Conservation (phyloP, 2,797 vertebrate genomes). For the Staurois parvus region DNA sequence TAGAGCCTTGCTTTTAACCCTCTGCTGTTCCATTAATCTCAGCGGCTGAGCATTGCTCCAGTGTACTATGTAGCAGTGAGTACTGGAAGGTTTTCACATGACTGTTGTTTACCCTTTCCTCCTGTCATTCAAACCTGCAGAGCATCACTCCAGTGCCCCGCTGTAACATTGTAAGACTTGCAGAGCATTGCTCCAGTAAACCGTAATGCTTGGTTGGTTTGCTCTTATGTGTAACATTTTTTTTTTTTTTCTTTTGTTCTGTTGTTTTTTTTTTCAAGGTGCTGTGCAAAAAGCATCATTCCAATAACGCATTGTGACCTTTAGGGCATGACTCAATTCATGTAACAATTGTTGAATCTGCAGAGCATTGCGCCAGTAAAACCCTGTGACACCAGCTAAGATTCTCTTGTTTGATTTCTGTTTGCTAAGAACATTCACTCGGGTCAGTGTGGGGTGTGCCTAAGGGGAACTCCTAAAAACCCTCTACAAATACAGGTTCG, state of each 20-base stretch:
- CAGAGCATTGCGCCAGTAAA: constrained; percentile 60
- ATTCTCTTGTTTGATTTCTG: constrained; percentile 6
- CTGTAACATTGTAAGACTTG: constrained; percentile 37
- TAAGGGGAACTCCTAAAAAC: no score
- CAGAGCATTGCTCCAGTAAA: constrained; percentile 42
- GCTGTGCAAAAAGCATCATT: constrained; percentile 57
- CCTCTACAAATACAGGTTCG: no score
- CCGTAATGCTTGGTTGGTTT: constrained; percentile 54
- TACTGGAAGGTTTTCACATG: constrained; percentile 12
- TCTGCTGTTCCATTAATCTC: constrained; percentile 40
- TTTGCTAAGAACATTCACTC: neutral
- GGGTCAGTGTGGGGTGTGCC: no score
- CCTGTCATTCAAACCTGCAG: constrained; percentile 26
- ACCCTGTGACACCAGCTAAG: constrained; percentile 58
- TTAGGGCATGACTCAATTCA: constrained; percentile 60
- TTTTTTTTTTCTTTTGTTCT: constrained; percentile 24
- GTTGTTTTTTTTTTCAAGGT: constrained; percentile 22
- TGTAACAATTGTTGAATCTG: constrained; percentile 60
- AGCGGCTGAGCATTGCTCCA: constrained; percentile 11
- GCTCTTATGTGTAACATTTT: constrained; percentile 48
- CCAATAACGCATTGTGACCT: constrained; percentile 59
- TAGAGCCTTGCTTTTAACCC: constrained; percentile 14
- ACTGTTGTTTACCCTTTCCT: neutral
- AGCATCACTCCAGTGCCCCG: constrained; percentile 55
- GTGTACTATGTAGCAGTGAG: constrained; percentile 19